Conservation (phyloP, 1,140 invertebrate genomes). For the Brachionus paranguensis region DNA sequence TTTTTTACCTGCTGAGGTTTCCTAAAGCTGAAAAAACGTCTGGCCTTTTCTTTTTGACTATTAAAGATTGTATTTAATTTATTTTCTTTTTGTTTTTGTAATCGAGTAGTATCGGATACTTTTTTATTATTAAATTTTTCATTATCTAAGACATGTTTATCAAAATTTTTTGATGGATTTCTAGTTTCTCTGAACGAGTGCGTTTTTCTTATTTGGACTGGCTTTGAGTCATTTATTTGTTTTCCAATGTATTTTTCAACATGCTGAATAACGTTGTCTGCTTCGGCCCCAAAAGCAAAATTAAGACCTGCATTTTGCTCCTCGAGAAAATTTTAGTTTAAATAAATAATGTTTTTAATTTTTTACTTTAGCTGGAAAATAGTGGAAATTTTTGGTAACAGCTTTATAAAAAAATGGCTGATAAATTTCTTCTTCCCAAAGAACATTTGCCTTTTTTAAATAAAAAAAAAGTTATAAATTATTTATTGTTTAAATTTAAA, state of each 20-base stretch:
- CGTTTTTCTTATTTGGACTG: background rate
- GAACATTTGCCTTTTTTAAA: background rate
- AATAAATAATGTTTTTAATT: background rate
- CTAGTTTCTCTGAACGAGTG: background rate
- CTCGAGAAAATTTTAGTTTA: background rate
- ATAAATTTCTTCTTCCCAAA: constrained; percentile 26
- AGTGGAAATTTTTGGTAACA: constrained; percentile 1
- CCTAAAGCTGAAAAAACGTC: background rate
- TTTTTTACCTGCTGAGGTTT: background rate
- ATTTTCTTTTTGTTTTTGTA: background rate
- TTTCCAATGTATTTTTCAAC: background rate
- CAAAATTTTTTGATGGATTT: background rate
- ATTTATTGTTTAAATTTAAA: background rate
- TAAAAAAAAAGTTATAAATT: background rate
- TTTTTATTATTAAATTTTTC: background rate
- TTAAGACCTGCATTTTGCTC: constrained; percentile 2
- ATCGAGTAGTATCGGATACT: background rate
- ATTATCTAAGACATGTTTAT: background rate
- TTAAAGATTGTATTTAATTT: constrained; percentile 5
- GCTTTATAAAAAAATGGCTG: background rate
- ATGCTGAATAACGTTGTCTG: background rate
- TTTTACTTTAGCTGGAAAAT: constrained; percentile 1
- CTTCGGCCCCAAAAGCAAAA: background rate
- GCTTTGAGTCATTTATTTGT: background rate
- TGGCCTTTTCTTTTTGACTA: background rate